phyloP scores from a whole-genome alignment of 1,140 invertebrate species.

The Campoletis sonorensis region DNA sequence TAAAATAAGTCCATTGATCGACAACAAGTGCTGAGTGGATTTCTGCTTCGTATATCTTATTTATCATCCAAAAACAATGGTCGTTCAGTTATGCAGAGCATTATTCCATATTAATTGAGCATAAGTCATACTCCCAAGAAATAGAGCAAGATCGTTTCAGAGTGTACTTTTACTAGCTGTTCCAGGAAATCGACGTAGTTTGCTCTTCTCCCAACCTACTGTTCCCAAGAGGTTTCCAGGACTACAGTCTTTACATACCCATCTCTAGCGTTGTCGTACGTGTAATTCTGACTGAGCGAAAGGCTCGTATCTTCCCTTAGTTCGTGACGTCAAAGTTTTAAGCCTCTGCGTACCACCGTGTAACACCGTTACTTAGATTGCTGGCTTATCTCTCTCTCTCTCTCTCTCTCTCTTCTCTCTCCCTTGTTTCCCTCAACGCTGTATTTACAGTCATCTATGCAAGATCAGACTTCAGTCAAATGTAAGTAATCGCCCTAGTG shows the following conservation, averaged over 20 bases:
- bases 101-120: no score
- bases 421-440: slow-evolving; percentile 18
- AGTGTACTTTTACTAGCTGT: neutral
- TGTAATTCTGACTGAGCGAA: neutral
- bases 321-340: slow-evolving; percentile 28
- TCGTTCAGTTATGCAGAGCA: no score
- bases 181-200: neutral
- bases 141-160: neutral
- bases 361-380: neutral
- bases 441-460: slow-evolving; percentile 25
- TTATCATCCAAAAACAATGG: no score
- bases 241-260: neutral
- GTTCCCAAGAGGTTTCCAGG: neutral
- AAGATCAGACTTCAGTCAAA: slow-evolving; percentile 20
- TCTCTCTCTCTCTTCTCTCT: neutral
- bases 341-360: slow-evolving; percentile 7
- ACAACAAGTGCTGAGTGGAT: no score
- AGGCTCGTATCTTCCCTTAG: neutral
- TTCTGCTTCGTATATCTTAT: no score
- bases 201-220: slow-evolving; percentile 12
- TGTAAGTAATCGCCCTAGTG: slow-evolving; percentile 19
- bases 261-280: neutral
- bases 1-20: no score
- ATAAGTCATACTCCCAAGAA: neutral
- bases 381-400: slow-evolving; percentile 23